Evolutionary conservation across 2,888 invertebrate genomes (phyloP), one percentile per base, ranked within the genome.

Genomic region (Exocentrus adspersus): DNA sequence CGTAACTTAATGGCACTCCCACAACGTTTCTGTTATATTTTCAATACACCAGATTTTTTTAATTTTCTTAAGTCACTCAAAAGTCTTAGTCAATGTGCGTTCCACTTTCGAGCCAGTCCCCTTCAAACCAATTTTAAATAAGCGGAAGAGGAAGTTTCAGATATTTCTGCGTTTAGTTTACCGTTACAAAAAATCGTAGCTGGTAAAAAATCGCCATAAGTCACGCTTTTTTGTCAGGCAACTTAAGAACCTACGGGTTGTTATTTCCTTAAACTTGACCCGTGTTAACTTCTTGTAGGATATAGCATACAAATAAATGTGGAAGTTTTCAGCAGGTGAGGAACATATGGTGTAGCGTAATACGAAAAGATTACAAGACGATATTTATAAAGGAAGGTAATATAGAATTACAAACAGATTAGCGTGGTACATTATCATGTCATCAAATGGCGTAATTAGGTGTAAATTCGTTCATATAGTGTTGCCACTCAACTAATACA

Each of bases 21-120:
- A 67, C 66, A 42, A 21, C 67, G 68, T 70, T 70, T 66, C 66
- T 68, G 65, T 65, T 70, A 68, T 61, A 67, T 43, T 64, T 63
- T 63, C 63, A 68, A 68, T 62, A 65, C 57, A 61, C 37, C 48
- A 53, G 57, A 19, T 46, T 21, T 48, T 56, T 59, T 59, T 61
- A 43, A 42, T 42, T 58, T 52, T 56, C 52, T 60, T n/a, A n/a
- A 59, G 28, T 48, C 50, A 19, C 28, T 59, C 6, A 62, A 59
- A 63, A 59, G 53, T 16, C 42, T 42, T 30, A 30, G 14, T 24
- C 56, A 51, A 61, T 60, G 62, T 50, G 56, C 53, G 68, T 65
- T 60, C 65, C 53, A 68, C 63, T 68, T 68, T 65, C 32, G 19
- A 57, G 32, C 46, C 57, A 16, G 17, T 57, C 57, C 45, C 46